Conservation (phyloP, 2,888 invertebrate species). For the Plebejus argus region DNA sequence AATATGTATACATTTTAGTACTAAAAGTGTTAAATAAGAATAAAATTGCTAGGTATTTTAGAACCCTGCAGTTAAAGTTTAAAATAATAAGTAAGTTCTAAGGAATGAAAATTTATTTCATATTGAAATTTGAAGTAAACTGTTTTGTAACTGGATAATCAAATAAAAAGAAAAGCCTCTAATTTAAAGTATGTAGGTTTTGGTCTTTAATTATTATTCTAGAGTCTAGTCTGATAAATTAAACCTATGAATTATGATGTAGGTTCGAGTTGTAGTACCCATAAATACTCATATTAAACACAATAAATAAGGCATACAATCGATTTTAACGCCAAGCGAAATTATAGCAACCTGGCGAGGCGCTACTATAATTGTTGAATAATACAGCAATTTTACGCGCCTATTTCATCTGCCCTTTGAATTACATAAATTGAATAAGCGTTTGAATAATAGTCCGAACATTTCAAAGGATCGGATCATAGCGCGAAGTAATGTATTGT, state of each 20-base stretch:
- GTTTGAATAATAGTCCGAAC: slow-evolving; percentile 28
- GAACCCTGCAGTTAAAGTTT: no score
- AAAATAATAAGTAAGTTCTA: background rate
- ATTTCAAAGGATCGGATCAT: slow-evolving; percentile 49
- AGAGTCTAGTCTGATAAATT: background rate
- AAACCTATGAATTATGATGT: background rate
- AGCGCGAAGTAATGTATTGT: slow-evolving; percentile 56
- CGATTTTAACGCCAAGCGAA: slow-evolving; percentile 17
- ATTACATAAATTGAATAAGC: slow-evolving; percentile 28
- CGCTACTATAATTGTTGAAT: background rate
- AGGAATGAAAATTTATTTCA: no score
- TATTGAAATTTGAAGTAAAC: no score
- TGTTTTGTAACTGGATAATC: no score
- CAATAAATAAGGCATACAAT: background rate
- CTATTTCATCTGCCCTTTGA: slow-evolving; percentile 14
- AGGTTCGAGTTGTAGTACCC: background rate
- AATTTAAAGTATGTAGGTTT: no score
- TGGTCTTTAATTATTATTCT: no score
- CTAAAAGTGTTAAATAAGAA: background rate
- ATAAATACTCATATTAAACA: background rate
- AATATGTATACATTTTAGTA: background rate
- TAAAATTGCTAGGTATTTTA: background rate
- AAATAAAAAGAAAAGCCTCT: no score
- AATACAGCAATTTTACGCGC: slow-evolving; percentile 12
- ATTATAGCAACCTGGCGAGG: slow-evolving; percentile 10